Conservation (phyloP, 2,113 vertebrate species). For the Phrynosoma platyrhinos region DNA sequence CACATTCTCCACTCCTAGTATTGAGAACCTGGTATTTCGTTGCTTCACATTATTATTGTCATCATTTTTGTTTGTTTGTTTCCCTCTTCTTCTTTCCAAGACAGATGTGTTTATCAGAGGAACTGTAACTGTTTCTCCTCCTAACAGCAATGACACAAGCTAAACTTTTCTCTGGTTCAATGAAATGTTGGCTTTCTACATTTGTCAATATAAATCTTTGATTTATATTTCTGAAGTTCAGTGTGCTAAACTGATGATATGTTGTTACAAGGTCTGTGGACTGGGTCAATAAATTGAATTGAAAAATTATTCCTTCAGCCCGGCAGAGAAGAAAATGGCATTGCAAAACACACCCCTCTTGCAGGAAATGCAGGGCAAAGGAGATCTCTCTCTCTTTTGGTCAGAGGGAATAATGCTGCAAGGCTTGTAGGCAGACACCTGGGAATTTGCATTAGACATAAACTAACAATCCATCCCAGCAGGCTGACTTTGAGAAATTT, state of each 20-base stretch:
- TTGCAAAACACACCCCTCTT: background rate
- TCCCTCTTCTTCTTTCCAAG: background rate
- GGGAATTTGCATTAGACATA: no score
- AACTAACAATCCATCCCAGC: no score
- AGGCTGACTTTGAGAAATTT: no score
- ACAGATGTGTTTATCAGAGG: background rate
- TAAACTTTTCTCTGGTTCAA: background rate
- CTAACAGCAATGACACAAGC: background rate
- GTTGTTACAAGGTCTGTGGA: background rate
- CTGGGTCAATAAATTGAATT: background rate
- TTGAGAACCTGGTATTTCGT: background rate
- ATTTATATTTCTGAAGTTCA: background rate
- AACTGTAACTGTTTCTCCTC: background rate
- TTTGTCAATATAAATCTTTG: background rate
- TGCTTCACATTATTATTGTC: background rate
- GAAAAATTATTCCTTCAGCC: background rate
- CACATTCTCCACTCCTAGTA: background rate
- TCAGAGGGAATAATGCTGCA: no score
- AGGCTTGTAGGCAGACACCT: no score
- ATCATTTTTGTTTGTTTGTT: no score
- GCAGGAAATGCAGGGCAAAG: background rate
- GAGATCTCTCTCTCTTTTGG: no score
- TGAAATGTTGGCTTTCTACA: background rate
- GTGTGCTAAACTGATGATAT: background rate
- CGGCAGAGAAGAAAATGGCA: background rate